Conservation (phyloP, 1,140 invertebrate species). For the Calosoma granatense region DNA sequence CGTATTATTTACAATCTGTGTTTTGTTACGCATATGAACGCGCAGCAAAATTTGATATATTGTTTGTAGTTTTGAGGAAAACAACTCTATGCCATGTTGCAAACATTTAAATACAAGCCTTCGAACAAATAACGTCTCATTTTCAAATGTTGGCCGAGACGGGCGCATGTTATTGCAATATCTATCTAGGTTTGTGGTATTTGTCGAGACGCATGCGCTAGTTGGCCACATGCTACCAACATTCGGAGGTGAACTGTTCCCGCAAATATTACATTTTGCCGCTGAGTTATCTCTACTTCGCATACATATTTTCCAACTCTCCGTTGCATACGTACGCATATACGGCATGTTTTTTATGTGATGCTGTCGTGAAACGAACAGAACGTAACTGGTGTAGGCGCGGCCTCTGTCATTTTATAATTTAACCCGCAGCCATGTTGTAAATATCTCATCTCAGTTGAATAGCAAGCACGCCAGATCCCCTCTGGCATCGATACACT, state of each 20-base stretch:
- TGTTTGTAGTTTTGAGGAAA: too few relatives aligned
- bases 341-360: background rate
- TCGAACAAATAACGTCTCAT: background rate
- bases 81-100: too few relatives aligned
- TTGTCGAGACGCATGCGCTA: too few relatives aligned
- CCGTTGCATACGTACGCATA: background rate
- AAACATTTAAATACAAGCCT: background rate
- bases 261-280: background rate
- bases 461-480: too few relatives aligned
- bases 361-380: background rate
- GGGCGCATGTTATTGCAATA: background rate
- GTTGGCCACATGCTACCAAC: background rate
- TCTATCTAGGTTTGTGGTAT: background rate
- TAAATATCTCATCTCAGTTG: too few relatives aligned
- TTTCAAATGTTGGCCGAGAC: background rate
- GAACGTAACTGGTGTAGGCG: too few relatives aligned
- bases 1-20: too few relatives aligned
- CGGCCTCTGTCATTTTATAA: too few relatives aligned
- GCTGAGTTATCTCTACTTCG: background rate
- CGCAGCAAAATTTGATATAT: too few relatives aligned
- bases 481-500: too few relatives aligned
- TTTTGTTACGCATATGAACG: too few relatives aligned
- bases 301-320: background rate
- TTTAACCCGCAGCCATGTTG: too few relatives aligned
- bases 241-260: background rate